Evolutionary conservation across 2,113 vertebrate genomes (phyloP).

Genomic region (Python bivittatus): DNA sequence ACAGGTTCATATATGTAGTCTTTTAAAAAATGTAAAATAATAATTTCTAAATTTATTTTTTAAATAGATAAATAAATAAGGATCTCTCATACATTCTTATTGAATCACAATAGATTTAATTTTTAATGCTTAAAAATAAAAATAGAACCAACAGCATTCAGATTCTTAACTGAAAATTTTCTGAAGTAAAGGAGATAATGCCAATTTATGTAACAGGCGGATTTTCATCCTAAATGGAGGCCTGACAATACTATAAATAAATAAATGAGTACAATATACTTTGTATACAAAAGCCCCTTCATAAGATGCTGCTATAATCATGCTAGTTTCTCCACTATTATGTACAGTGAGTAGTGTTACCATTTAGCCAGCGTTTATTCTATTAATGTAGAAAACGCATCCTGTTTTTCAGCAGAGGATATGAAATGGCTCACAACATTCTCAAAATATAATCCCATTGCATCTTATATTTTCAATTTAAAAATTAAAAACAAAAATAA

Average conservation of each 20-base stretch:
- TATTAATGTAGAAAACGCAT: neutral
- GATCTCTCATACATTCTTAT: constrained; percentile 42
- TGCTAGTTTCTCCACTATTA: neutral
- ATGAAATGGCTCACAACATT: neutral
- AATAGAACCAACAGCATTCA: constrained; percentile 51
- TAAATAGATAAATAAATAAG: constrained; percentile 23
- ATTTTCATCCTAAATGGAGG: neutral
- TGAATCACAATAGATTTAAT: constrained; percentile 57
- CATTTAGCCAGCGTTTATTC: neutral
- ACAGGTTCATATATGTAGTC: neutral
- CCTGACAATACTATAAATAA: neutral
- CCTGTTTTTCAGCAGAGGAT: neutral
- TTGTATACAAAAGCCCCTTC: neutral
- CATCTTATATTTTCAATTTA: neutral
- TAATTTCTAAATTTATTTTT: too few species aligned
- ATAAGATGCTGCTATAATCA: constrained; percentile 1
- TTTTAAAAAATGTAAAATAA: neutral
- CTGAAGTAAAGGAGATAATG: neutral
- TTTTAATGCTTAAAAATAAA: constrained; percentile 53
- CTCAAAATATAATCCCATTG: neutral
- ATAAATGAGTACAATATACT: neutral
- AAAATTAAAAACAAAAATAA: neutral
- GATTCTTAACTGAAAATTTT: constrained; percentile 49
- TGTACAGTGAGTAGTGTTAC: neutral
- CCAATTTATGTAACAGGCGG: neutral